phyloP scores from a whole-genome alignment of 2,797 vertebrate genomes.

The Thripadectes ignobilis region DNA sequence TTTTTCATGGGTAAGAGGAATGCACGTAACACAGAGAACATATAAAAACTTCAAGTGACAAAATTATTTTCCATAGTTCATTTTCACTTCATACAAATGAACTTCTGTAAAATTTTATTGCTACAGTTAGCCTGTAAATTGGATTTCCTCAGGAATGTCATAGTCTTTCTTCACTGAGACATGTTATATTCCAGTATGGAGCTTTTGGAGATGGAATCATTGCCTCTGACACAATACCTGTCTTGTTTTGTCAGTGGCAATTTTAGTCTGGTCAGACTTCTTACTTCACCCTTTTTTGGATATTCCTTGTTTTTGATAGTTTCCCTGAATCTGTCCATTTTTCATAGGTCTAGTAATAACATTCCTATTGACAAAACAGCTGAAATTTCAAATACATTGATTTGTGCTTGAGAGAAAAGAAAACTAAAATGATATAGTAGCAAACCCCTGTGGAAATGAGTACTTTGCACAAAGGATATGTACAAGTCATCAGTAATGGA shows the following conservation, averaged over 20 bases:
- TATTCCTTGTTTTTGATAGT: neutral
- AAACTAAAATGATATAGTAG: neutral
- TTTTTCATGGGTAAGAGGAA: neutral
- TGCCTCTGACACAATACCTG: neutral
- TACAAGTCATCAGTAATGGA: accelerated
- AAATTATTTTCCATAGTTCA: neutral
- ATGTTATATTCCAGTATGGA: neutral
- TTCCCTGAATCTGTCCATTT: neutral
- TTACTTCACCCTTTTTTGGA: neutral
- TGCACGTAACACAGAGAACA: neutral
- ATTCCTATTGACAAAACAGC: neutral
- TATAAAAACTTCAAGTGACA: neutral
- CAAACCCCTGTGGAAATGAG: neutral
- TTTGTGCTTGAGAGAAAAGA: neutral
- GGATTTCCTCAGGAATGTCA: neutral
- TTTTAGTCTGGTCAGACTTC: neutral
- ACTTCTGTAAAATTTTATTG: neutral
- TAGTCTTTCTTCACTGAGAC: neutral
- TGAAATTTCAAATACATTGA: neutral
- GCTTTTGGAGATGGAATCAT: neutral
- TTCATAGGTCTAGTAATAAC: neutral
- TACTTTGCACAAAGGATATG: neutral
- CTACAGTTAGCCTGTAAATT: neutral
- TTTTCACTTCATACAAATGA: neutral
- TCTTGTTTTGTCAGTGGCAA: neutral